A percentile compares a stretch with the other conserved stretches of the same genome.
Evolutionary conservation across 2,797 vertebrate species (phyloP).

Genomic region (Catamblyrhynchus diadema): DNA sequence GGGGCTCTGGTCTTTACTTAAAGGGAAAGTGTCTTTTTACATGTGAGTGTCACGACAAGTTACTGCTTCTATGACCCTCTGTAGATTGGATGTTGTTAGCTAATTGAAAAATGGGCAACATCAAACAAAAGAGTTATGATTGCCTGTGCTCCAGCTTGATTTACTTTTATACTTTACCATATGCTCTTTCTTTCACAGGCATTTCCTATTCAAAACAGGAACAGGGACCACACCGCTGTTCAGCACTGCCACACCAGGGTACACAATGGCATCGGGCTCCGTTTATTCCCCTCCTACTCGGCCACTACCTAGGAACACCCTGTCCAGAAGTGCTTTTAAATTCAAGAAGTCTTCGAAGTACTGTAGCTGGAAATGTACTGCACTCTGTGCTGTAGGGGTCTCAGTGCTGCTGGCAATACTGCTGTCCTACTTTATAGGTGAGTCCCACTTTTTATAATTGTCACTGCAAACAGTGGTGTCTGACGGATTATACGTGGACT

Average conservation of each 20-base stretch:
- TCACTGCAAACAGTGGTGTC: background rate
- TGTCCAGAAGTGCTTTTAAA: constrained; percentile 97
- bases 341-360: constrained; percentile 98
- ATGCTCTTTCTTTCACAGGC: constrained; percentile 78
- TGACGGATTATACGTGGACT: background rate
- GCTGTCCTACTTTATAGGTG: constrained; percentile 97
- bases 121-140: background rate
- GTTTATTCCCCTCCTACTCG: constrained; percentile 97
- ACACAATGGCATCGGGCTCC: constrained; percentile 97
- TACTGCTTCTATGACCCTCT: background rate
- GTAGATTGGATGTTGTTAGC: background rate
- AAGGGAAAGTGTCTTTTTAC: background rate
- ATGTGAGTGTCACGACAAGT: background rate
- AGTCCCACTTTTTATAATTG: constrained; percentile 30
- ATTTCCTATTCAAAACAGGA: constrained; percentile 99
- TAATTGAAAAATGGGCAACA: background rate
- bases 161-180: background rate
- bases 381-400: constrained; percentile 92
- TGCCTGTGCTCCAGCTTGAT: background rate
- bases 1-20: background rate
- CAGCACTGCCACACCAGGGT: constrained; percentile 93
- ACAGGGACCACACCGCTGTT: constrained; percentile 98
- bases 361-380: constrained; percentile 98
- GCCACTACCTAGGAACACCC: constrained; percentile 92
- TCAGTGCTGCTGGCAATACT: constrained; percentile 93